Base-by-base conservation (phyloP, 2,888 invertebrate species). In the Capitulum mitella region DNA sequence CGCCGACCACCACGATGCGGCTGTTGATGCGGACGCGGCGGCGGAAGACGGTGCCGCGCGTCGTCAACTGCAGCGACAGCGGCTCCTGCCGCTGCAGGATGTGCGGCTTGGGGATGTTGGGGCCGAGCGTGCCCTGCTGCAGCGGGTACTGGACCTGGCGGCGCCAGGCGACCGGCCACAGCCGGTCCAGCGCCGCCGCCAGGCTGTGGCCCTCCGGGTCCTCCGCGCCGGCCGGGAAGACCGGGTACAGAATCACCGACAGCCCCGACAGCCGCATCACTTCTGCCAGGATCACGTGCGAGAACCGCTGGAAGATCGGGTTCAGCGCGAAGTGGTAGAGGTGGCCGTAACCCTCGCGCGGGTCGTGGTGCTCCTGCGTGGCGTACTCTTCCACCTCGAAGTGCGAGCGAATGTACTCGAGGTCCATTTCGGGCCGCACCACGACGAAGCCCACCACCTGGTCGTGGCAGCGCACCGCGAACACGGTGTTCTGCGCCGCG, bases 251-350 rank as follows among this genome's bases (percentile, higher is more conserved):
- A 80, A 86, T 87, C 81, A 89, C 90, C 82, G 89, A 90, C 1
- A 91, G 83, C 12, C 89, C 86, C 10, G 88, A 87, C 26, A 88
- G 85, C 0, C 91, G 86, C 83, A 90, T 86, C 12, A 91, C 81
- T 82, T 93, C 92, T 75, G 89, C 86, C 82, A 91, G 84, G 81
- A 89, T 89, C 85, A 88, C 89, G 37, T 88, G 87, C 0, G 87
- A 85, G 81, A 89, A 88, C 19, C 87, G 87, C 81, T 89, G 88
- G 83, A 91, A 88, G 3, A 88, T 87, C 3, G 91, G 90, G 26
- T 89, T 89, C 81, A 91, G 83, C 10, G 89, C 84, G 54, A 88
- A 85, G 79, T 86, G 86, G 79, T 87, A 84, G 1, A 89, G 82
- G 12, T 85, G 82, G 0, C 87, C 88, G 82, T 86, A 85, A 0